Percentiles rank a stretch among this genome's conserved stretches.
Conservation (phyloP, 2,113 vertebrate species). For the Brachionichthys hirsutus region DNA sequence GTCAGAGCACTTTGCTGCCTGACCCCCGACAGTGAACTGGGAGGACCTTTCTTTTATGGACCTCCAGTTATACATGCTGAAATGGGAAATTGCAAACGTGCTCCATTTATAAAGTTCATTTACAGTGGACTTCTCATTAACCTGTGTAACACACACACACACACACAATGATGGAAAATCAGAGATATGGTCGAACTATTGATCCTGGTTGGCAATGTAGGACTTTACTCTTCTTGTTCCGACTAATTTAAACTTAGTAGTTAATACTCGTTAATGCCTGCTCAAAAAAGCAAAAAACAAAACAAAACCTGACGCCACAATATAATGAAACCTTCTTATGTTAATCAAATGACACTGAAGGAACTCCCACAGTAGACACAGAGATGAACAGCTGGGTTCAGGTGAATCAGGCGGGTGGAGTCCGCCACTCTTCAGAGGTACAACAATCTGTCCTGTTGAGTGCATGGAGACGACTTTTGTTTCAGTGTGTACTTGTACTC, state of each 20-base stretch:
- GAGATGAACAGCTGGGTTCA: slow-evolving; percentile 2
- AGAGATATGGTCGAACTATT: too few species aligned
- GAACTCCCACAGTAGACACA: slow-evolving; percentile 2
- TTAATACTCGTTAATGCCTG: not conserved
- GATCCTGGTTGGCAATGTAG: too few species aligned
- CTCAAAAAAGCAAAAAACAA: slow-evolving; percentile 30
- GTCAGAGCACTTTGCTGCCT: not conserved
- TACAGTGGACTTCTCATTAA: too few species aligned
- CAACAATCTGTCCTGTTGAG: slow-evolving; percentile 6
- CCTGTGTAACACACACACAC: too few species aligned
- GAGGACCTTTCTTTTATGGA: not conserved
- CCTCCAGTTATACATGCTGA: not conserved
- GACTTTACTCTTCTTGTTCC: too few species aligned
- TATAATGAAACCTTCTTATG: slow-evolving; percentile 11
- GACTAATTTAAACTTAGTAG: too few species aligned
- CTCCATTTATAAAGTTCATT: not conserved
- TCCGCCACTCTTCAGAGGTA: slow-evolving; percentile 1
- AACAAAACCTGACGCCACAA: too few species aligned
- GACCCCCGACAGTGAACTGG: too few species aligned
- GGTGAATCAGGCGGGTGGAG: too few species aligned
- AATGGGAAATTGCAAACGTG: not conserved
- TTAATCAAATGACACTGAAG: slow-evolving; percentile 30
- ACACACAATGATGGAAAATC: too few species aligned
- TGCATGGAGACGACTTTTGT: not conserved
- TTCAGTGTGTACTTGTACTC: not conserved